These are phyloP conservation scores for Mactra quadrangularis DNA, from an alignment of 1,140 invertebrate species.

Conservation along the genomic window DNA sequence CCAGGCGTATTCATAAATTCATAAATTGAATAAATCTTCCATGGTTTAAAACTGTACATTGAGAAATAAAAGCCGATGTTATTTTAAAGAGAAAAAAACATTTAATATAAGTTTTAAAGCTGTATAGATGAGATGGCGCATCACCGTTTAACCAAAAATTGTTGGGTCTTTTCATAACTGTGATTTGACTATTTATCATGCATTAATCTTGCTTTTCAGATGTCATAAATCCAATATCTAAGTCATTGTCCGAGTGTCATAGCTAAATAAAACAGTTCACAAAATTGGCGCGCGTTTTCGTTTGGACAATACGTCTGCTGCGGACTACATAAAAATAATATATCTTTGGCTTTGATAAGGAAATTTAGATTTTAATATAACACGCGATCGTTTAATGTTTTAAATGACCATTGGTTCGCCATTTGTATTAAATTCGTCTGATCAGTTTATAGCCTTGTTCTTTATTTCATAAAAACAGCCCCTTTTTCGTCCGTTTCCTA, in stretches of 20 bases:
- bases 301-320: background rate
- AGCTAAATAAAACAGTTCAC: conserved; percentile 1
- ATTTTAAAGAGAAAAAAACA: background rate
- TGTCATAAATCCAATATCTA: conserved; percentile 44
- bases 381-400: conserved; percentile 35
- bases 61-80: no score
- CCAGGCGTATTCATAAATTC: background rate
- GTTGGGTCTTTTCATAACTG: conserved; percentile 5
- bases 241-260: conserved; percentile 7
- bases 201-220: conserved; percentile 1
- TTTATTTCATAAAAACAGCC: conserved; percentile 55
- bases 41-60: no score
- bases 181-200: conserved; percentile 40
- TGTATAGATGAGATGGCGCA: conserved; percentile 1
- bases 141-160: background rate
- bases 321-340: conserved; percentile 5
- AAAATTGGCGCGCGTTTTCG: conserved; percentile 15
- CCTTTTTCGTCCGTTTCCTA: conserved; percentile 33
- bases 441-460: conserved; percentile 35
- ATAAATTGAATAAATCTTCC: conserved; percentile 20
- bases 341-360: background rate
- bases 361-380: conserved; percentile 11
- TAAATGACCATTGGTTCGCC: conserved; percentile 41
- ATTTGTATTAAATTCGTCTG: conserved; percentile 45
- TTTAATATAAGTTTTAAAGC: conserved; percentile 34